Base-by-base conservation (phyloP, 2,888 invertebrate genomes). In the Brachylomia viminalis region DNA sequence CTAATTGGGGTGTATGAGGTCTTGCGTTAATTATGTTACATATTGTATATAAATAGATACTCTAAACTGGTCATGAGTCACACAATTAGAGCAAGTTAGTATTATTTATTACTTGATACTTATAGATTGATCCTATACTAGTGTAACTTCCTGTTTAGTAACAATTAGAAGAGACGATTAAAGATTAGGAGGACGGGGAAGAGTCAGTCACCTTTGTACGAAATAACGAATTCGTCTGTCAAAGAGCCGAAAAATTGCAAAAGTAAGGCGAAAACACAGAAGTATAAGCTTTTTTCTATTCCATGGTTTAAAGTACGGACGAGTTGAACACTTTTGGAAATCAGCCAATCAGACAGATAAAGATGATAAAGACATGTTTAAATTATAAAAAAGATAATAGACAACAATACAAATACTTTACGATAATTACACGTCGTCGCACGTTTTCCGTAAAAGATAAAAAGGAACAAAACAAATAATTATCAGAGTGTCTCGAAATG, bases 391-490 rank as follows among this genome's bases (percentile, higher is more conserved):
- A 66, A 54, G 52, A 67, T 67, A 54, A 54, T 23, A 33, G 0
- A 64, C 8, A 65, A 65, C 15, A 45, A 59, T 30, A 20, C 5
- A 47, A 47, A 45, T 15, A 45, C 8, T 52, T 11, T 13, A 65
- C 42, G 17, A 61, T 54, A 73, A 61, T 56, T 27, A 54, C 17
- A 45, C 23, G n/a, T 30, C 17, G 1, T 33, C 42, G 23, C 27
- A 54, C 5, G 30, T 64, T 58, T 73, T 65, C 68, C 68, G 68
- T 59, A 42, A 80, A 52, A 54, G 66, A 72, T 82, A 78, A 83
- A 59, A 20, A 62, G 1, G 17, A 56, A 54, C 27, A 61, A 20
- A 42, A 61, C 59, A 61, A 27, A 54, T 33, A 33, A 13, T 23
- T 49, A 38, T 52, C 58, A 71, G 23, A 27, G 5, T 42, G 30